These are phyloP conservation scores for Pituophis catenifer DNA, from an alignment of 2,113 vertebrate genomes.

Conservation along the genomic window DNA sequence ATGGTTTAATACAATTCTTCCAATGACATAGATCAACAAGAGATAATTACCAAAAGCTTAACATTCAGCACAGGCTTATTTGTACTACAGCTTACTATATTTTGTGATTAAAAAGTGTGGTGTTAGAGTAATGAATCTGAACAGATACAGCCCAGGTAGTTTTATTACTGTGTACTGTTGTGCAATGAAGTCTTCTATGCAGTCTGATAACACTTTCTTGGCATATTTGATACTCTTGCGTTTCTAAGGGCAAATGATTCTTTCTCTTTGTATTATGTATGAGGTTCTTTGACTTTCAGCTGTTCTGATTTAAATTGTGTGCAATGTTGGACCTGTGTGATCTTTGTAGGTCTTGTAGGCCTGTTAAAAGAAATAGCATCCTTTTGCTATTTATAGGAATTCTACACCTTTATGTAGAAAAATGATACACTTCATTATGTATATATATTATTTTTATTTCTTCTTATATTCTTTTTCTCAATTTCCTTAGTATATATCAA, in stretches of 20 bases:
- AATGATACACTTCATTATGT: no score
- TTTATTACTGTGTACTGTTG: not conserved
- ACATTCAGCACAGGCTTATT: not conserved
- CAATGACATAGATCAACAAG: not conserved
- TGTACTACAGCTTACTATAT: not conserved
- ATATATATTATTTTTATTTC: no score
- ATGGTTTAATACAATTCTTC: slow-evolving; percentile 14
- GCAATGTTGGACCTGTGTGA: not conserved
- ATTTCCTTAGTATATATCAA: not conserved
- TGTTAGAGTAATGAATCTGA: not conserved
- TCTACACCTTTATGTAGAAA: not conserved
- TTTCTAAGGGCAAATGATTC: not conserved
- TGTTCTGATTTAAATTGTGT: not conserved
- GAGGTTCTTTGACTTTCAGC: not conserved
- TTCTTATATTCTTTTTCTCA: not conserved
- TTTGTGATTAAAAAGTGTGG: not conserved
- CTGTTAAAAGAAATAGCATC: not conserved
- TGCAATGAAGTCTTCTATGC: not conserved
- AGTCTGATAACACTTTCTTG: not conserved
- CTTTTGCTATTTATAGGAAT: not conserved
- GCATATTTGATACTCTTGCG: not conserved
- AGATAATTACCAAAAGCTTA: slow-evolving; percentile 33
- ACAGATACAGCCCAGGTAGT: not conserved
- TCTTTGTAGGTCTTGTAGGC: not conserved
- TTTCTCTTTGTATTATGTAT: not conserved